These are phyloP conservation scores for Clanis bilineata DNA, from an alignment of 2,888 invertebrate genomes.

Conservation along the genomic window DNA sequence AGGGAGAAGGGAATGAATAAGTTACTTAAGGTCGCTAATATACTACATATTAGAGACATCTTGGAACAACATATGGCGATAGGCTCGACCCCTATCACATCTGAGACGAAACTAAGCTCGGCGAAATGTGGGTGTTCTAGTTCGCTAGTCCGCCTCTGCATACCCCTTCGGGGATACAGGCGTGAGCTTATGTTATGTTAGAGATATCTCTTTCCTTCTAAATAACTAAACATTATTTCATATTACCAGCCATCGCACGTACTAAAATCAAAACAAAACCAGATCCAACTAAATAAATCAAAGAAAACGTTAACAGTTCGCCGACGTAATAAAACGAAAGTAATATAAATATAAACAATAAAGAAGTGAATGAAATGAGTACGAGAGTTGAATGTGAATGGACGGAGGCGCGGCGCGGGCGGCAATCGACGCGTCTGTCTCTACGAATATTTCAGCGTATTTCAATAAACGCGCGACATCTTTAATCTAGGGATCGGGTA, in stretches of 20 bases:
- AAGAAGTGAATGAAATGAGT: conserved; percentile 68
- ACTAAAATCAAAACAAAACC: neutral
- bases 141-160: too few relatives aligned
- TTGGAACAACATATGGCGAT: too few relatives aligned
- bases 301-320: neutral
- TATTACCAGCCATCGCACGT: neutral
- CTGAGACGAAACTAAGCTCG: too few relatives aligned
- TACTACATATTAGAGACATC: too few relatives aligned
- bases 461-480: conserved; percentile 81
- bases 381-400: conserved; percentile 65
- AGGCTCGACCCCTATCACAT: too few relatives aligned
- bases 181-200: too few relatives aligned
- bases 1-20: too few relatives aligned
- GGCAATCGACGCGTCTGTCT: conserved; percentile 21
- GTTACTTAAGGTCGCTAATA: too few relatives aligned
- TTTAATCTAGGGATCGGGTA: conserved; percentile 80
- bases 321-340: conserved; percentile 50
- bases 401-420: conserved; percentile 31
- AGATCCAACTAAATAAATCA: neutral
- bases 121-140: too few relatives aligned
- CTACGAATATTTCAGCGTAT: conserved; percentile 64
- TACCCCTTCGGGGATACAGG: too few relatives aligned
- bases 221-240: neutral
- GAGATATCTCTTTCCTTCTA: neutral
- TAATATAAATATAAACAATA: conserved; percentile 66